phyloP scores from a whole-genome alignment of 2,797 vertebrate genomes.

The Prionace glauca region DNA sequence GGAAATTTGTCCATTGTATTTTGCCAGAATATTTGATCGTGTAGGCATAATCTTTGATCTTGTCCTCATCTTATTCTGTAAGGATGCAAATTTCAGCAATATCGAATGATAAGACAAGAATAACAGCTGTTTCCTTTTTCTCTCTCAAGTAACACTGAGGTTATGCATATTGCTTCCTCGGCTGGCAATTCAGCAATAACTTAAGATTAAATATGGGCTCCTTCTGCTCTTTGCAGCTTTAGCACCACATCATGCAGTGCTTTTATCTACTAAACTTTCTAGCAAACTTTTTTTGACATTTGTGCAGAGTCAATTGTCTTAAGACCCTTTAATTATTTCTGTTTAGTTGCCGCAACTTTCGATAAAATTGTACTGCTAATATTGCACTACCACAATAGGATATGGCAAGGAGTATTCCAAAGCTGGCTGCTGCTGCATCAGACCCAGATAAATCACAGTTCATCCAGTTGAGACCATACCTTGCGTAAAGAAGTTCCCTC shows the following conservation, averaged over 20 bases:
- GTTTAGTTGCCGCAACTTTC: background rate
- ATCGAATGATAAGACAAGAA: background rate
- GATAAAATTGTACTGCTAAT: constrained; percentile 37
- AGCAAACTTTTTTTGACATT: background rate
- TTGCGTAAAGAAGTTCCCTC: constrained; percentile 42
- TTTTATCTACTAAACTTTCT: background rate
- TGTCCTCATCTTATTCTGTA: background rate
- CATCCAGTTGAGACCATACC: constrained; percentile 46
- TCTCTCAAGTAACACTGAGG: background rate
- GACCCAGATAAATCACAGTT: constrained; percentile 44
- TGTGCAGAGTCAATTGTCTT: background rate
- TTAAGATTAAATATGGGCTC: background rate
- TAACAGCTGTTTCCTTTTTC: background rate
- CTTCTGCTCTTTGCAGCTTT: background rate
- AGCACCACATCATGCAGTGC: background rate
- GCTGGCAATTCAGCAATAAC: background rate
- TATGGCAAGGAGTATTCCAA: constrained; percentile 42
- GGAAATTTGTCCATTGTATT: background rate
- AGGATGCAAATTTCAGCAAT: background rate
- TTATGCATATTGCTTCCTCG: background rate
- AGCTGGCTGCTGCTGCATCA: constrained; percentile 42
- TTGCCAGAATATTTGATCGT: background rate
- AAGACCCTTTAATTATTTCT: background rate
- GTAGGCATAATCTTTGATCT: background rate
- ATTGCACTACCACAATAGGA: constrained; percentile 40